A percentile compares a stretch with the other conserved stretches of the same genome.
Evolutionary conservation across 37 sponge, comb jelly and placozoan species (phyloP).

Genomic region (Chondrilla cf. caribensis): DNA sequence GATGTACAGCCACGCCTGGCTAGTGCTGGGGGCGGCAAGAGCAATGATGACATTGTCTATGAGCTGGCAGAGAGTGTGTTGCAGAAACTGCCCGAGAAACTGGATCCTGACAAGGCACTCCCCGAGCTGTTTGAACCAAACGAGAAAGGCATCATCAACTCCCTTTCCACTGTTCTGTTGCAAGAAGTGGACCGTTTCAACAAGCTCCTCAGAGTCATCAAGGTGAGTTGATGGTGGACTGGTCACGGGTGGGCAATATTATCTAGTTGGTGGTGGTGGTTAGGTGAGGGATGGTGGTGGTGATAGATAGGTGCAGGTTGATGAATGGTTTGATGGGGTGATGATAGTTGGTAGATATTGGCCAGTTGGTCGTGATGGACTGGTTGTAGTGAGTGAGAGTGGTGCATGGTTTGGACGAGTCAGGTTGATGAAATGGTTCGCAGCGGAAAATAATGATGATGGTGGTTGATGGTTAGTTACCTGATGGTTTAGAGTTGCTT

Average conservation of each 20-base stretch:
- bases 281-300: no score
- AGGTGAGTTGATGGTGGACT: slow-evolving; percentile 48
- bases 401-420: no score
- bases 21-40: slow-evolving; percentile 89
- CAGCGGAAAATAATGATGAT: no score
- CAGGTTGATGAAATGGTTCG: no score
- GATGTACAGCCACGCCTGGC: slow-evolving; percentile 94
- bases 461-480: no score
- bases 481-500: no score
- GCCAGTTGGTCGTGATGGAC: neutral
- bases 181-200: slow-evolving; percentile 97
- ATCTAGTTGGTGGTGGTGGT: no score
- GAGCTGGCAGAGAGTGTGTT: slow-evolving; percentile 94
- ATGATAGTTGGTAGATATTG: no score
- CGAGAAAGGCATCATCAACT: slow-evolving; percentile 90
- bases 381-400: neutral
- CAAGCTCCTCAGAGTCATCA: slow-evolving; percentile 83
- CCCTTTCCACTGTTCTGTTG: slow-evolving; percentile 86
- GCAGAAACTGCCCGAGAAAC: slow-evolving; percentile 79
- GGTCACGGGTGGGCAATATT: no score
- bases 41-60: slow-evolving; percentile 95
- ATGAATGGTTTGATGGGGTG: no score
- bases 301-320: no score
- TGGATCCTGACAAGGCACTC: slow-evolving; percentile 84
- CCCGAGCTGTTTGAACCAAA: slow-evolving; percentile 84